A percentile compares a stretch with the other conserved stretches of the same genome.
phyloP scores from a whole-genome alignment of 2,888 invertebrate species.

The Eristalis pertinax region DNA sequence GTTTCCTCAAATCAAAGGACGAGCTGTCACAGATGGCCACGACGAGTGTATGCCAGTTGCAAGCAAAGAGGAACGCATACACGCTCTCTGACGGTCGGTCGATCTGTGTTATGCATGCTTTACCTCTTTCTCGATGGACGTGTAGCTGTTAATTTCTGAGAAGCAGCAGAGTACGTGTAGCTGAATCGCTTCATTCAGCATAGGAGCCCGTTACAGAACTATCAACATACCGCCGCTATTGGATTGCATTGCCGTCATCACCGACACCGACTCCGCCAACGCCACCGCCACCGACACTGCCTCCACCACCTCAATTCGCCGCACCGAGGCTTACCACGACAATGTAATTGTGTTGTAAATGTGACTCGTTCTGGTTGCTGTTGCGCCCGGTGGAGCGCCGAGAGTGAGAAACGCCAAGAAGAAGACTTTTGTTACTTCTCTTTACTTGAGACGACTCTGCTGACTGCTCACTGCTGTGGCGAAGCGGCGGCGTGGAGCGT shows the following conservation, averaged over 20 bases:
- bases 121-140: neutral
- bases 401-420: constrained; percentile 23
- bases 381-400: neutral
- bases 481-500: constrained; percentile 37
- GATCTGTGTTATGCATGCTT: neutral
- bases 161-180: constrained; percentile 21
- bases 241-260: neutral
- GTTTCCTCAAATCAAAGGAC: constrained; percentile 63
- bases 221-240: constrained; percentile 22
- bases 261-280: neutral
- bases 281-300: constrained; percentile 1
- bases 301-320: constrained; percentile 46
- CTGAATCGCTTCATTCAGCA: constrained; percentile 58
- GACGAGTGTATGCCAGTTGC: neutral
- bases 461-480: constrained; percentile 7
- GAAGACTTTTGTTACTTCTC: constrained; percentile 59
- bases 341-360: constrained; percentile 65
- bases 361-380: constrained; percentile 43
- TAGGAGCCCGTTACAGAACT: constrained; percentile 41
- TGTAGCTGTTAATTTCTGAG: constrained; percentile 32
- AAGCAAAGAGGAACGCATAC: neutral
- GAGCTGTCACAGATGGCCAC: constrained; percentile 58
- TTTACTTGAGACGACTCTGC: neutral
- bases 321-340: constrained; percentile 34
- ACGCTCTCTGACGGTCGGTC: neutral